phyloP scores from a whole-genome alignment of 2,888 invertebrate species.

The Calameuta filiformis region DNA sequence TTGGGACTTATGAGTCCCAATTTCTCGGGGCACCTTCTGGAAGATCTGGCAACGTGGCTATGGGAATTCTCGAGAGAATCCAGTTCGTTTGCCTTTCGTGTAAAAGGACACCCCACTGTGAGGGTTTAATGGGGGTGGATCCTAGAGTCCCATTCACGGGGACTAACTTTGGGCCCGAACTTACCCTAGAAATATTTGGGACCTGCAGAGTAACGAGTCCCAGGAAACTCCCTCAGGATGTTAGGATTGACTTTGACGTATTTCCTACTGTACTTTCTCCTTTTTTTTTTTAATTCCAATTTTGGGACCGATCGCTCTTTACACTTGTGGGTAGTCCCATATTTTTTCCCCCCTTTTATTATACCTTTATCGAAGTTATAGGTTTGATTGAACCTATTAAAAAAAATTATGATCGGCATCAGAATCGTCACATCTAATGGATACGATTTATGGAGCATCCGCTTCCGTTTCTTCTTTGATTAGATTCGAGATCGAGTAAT shows the following conservation, averaged over 20 bases:
- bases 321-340: neutral
- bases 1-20: neutral
- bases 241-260: constrained; percentile 28
- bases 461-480: neutral
- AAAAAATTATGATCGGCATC: neutral
- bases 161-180: neutral
- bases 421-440: neutral
- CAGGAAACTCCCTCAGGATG: neutral
- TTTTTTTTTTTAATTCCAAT: neutral
- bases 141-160: constrained; percentile 43
- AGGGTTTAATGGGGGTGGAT: constrained; percentile 55
- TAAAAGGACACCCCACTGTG: constrained; percentile 54
- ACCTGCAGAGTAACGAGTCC: neutral
- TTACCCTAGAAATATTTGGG: neutral
- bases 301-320: neutral
- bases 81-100: constrained; percentile 41
- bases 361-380: neutral
- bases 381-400: neutral
- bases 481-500: neutral
- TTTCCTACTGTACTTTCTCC: neutral
- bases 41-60: constrained; percentile 47
- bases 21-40: neutral
- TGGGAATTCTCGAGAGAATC: constrained; percentile 34
- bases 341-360: neutral
- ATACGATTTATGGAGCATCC: neutral